Evolutionary conservation across 2,113 vertebrate species (phyloP), one percentile per base, ranked within the genome.

Genomic region (Ginglymostoma cirratum): DNA sequence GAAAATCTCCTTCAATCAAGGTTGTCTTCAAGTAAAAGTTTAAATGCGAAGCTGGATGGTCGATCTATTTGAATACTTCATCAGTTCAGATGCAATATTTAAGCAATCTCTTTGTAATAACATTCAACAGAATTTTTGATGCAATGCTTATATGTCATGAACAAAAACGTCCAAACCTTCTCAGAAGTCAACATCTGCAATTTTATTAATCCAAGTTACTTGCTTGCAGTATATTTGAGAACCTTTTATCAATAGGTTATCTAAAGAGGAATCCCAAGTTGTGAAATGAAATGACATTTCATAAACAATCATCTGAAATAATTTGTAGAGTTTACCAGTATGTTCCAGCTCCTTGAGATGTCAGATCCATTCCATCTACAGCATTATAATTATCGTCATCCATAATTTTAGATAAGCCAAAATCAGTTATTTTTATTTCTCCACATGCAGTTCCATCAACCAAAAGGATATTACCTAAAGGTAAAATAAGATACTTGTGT

Each of bases 371-470:
- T 96, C 99, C 99, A 96, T 99, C 99, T 83, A 99, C 99, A 23
- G 99, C 99, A 0, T 96, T 96, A 87, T 99, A 99, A 97, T 99
- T 99, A 97, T 99, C 99, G 90, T 99, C 99, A 96, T 99, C 99
- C 99, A 99, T 99, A 97, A 99, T 99, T 98, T 99, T 99, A 96
- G 99, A 99, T 96, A 99, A 97, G 95, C 99, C 99, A 97, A 99
- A 99, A 97, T 99, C 99, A 14, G 99, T 99, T 96, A 99, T 99
- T 98, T 99, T 99, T 97, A 99, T 99, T 98, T 99, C 99, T 96
- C 99, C 99, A 96, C 99, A 99, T 96, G 99, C 99, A 83, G 98
- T 99, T 97, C 99, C 99, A 96, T 99, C 99, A 96, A 99, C 99
- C 97, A 99, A 97, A 97, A 99, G 98, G 96, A 99, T 99, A 96